phyloP scores from a whole-genome alignment of 2,797 vertebrate species.

The Brachyrhaphis roseni region DNA sequence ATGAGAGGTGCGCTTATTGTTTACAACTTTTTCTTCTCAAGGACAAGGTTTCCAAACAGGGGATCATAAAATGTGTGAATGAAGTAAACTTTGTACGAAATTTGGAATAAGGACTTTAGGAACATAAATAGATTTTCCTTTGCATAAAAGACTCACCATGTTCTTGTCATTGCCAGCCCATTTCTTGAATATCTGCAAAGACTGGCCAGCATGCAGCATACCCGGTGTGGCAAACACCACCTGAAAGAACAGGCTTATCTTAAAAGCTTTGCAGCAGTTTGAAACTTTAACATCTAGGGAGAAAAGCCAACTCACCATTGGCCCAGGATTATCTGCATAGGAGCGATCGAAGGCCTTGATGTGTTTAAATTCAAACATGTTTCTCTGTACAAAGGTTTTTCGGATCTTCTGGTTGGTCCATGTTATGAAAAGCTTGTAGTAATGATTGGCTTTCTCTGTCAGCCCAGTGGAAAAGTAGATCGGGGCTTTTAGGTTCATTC shows the following conservation, averaged over 20 bases:
- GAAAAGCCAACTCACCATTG: conserved; percentile 83
- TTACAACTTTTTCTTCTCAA: background rate
- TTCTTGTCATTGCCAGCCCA: conserved; percentile 99
- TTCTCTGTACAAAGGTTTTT: conserved; percentile 97
- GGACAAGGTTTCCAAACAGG: background rate
- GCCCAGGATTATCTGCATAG: conserved; percentile 95
- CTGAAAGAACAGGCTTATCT: conserved; percentile 61
- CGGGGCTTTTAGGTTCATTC: conserved; percentile 97
- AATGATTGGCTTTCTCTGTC: conserved; percentile 98
- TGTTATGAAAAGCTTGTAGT: conserved; percentile 99
- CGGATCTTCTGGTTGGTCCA: conserved; percentile 99
- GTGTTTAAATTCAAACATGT: conserved; percentile 99
- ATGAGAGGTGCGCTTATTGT: background rate
- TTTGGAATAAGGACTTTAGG: background rate
- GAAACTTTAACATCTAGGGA: background rate
- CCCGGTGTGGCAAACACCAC: conserved; percentile 98
- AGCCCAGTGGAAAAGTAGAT: conserved; percentile 98
- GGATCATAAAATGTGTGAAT: background rate
- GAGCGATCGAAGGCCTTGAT: conserved; percentile 96
- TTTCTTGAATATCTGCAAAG: conserved; percentile 98
- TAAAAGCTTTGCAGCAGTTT: background rate
- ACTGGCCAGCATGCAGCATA: conserved; percentile 97
- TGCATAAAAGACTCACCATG: conserved; percentile 84
- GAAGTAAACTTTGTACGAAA: background rate
- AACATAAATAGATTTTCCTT: background rate